Evolutionary conservation across 2,888 invertebrate genomes (phyloP).

Genomic region (Hypercompe scribonia): DNA sequence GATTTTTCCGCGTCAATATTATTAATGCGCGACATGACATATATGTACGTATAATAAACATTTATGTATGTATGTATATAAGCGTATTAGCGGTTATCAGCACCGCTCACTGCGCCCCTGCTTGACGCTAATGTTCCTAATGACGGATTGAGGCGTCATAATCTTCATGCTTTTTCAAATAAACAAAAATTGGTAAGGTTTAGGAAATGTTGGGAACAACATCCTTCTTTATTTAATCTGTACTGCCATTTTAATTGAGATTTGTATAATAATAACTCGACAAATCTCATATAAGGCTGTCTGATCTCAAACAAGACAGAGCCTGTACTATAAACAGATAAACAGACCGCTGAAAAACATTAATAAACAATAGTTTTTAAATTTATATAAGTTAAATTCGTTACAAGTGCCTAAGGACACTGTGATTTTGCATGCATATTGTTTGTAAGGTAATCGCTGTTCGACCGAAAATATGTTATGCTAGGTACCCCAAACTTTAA

Average conservation of each 20-base stretch:
- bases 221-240: background rate
- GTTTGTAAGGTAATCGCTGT: too few species aligned
- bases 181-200: conserved; percentile 34
- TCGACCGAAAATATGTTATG: too few species aligned
- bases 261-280: too few species aligned
- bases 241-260: too few species aligned
- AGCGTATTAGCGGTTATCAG: conserved; percentile 56
- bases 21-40: conserved; percentile 64
- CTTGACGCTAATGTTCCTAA: conserved; percentile 52
- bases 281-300: too few species aligned
- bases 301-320: too few species aligned
- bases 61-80: conserved; percentile 58
- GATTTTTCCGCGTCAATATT: conserved; percentile 78
- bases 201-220: background rate
- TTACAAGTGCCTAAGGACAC: too few species aligned
- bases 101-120: conserved; percentile 39
- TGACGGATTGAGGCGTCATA: conserved; percentile 53
- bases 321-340: too few species aligned
- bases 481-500: background rate
- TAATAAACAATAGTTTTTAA: too few species aligned
- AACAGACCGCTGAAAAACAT: too few species aligned
- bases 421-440: too few species aligned
- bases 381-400: too few species aligned
- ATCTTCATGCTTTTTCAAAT: conserved; percentile 50
- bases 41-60: conserved; percentile 32